Evolutionary conservation across 2,113 vertebrate genomes (phyloP), one percentile per base, ranked within the genome.

Genomic region (Ardeotis arabs): DNA sequence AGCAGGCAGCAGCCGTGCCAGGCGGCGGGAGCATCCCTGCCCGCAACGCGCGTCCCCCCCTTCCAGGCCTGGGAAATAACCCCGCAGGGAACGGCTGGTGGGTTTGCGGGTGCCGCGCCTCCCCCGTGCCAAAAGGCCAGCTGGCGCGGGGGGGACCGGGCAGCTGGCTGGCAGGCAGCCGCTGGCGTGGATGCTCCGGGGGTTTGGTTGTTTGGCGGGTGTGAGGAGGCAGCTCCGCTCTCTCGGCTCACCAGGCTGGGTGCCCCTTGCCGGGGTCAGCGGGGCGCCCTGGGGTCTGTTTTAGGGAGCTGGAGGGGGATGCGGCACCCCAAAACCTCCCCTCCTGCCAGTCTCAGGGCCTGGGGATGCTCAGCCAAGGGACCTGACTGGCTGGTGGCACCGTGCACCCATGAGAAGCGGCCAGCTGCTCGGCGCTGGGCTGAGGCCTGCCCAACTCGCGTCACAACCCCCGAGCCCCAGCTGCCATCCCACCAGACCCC

Each of bases 1-100:
- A 96, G 87, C 96, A 93, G 95, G 93, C 88, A 91, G 93, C 76
- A 55, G 74, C 72, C 60, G 41, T 73, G 94, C 95, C 90, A 92
- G 85, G 78, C 84, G 39, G 80, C 20, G 6, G 66, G 14, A 90
- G 64, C 82, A 69, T 25, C 87, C 83, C 80, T 19, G 86, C 79
- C 89, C 63, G 74, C 37, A 44, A 35, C 82, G 23, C 5, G 63
- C 56, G 7, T 25, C 1, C n/a, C 17, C 21, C 47, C 27, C 29
- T 17, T n/a, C 70, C 60, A 52, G 80, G 84, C 74, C 79, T 44
- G 70, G 75, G 72, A 28, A 86, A 55, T 21, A 31, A 13, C 67
- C 53, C 89, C 3, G 2, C 0, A 37, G 92, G 67, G 64, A 44
- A 44, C 45, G 4, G 50, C 7, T 28, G 53, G 56, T 58, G 82